Evolutionary conservation across 2,797 vertebrate genomes (phyloP).

Genomic region (Phaenicophaeus curvirostris): DNA sequence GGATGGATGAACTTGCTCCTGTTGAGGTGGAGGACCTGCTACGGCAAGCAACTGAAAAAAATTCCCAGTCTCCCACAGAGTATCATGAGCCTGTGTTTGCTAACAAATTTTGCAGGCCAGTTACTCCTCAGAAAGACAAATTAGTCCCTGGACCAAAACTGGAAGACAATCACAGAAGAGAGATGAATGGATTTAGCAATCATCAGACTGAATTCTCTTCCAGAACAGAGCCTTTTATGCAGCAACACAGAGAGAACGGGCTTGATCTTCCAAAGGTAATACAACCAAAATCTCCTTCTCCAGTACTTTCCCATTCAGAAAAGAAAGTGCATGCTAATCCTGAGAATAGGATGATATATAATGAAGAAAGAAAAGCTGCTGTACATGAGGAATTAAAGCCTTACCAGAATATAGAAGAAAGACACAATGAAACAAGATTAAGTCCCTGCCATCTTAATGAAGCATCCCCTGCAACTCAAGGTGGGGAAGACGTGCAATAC

Average conservation of each 20-base stretch:
- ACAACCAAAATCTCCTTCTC: conserved; percentile 45
- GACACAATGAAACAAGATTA: conserved; percentile 12
- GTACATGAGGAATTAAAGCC: conserved; percentile 21
- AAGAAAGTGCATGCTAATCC: background rate
- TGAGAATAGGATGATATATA: background rate
- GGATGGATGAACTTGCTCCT: conserved; percentile 80
- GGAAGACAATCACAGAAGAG: conserved; percentile 34
- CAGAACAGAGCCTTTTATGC: conserved; percentile 9
- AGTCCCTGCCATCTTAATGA: conserved; percentile 28
- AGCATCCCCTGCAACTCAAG: conserved; percentile 45
- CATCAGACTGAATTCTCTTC: background rate
- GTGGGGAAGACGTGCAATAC: conserved; percentile 74
- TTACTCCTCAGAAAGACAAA: conserved; percentile 79
- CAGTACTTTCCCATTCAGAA: conserved; percentile 3
- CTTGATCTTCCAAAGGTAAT: conserved; percentile 12
- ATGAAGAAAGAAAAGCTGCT: conserved; percentile 22
- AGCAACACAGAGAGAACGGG: conserved; percentile 18
- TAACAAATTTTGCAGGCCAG: conserved; percentile 82
- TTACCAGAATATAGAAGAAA: conserved; percentile 45
- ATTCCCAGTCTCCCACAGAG: conserved; percentile 82
- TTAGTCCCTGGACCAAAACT: conserved; percentile 57
- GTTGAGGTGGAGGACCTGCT: conserved; percentile 90
- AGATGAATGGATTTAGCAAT: conserved; percentile 63
- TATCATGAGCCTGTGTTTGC: conserved; percentile 93
- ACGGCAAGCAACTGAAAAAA: conserved; percentile 86